Evolutionary conservation across 2,888 invertebrate species (phyloP).

Genomic region (Folsomia manolachei): DNA sequence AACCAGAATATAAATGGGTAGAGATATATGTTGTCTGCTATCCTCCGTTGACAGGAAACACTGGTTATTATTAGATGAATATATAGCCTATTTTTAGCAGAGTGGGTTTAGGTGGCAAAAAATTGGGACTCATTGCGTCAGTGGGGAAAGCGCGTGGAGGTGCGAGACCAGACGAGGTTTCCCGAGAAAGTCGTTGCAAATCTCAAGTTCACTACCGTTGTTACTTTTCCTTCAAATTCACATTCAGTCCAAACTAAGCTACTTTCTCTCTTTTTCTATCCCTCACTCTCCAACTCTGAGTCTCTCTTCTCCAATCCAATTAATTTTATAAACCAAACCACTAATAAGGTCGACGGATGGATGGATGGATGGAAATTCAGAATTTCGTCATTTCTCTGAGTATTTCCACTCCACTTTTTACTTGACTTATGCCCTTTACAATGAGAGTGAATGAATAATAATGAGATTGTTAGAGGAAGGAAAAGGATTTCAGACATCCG

Average conservation of each 20-base stretch:
- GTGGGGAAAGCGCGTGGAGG: slow-evolving; percentile 28
- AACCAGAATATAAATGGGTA: slow-evolving; percentile 5
- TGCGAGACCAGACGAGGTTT: background rate
- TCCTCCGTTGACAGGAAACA: background rate
- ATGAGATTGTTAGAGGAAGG: background rate
- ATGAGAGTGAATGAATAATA: background rate
- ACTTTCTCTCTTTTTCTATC: no score
- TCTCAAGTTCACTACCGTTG: background rate
- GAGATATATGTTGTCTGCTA: background rate
- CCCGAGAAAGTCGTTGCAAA: background rate
- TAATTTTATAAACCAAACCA: background rate
- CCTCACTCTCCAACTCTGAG: background rate
- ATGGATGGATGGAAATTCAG: background rate
- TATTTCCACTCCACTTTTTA: no score
- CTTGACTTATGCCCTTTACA: background rate
- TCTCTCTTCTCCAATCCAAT: background rate
- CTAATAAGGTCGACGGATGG: background rate
- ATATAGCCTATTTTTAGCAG: slow-evolving; percentile 39
- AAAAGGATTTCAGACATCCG: background rate
- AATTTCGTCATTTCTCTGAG: background rate
- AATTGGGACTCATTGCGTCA: slow-evolving; percentile 45
- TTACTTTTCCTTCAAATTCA: background rate
- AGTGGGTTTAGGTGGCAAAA: slow-evolving; percentile 33
- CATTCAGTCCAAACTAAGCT: background rate
- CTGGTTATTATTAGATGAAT: slow-evolving; percentile 37